These are phyloP conservation scores for Epizoanthus rinbou DNA, from an alignment of 92 coral and sea anemone genomes.

Conservation along the genomic window DNA sequence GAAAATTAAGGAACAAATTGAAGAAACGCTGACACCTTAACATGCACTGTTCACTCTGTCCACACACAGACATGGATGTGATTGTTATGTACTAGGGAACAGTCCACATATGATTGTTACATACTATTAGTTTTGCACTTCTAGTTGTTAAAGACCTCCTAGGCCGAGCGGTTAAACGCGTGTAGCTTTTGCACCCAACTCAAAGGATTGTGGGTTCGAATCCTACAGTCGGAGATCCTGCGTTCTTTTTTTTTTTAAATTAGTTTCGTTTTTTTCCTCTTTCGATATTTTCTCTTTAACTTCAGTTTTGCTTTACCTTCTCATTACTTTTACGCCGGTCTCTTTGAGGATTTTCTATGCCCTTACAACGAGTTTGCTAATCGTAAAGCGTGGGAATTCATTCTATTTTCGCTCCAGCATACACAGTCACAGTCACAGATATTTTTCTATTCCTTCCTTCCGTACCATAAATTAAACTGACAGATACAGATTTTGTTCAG, in stretches of 20 bases:
- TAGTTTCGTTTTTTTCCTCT: conserved; percentile 14
- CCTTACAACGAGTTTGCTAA: no score
- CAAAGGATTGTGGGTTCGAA: conserved; percentile 22
- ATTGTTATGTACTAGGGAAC: no score
- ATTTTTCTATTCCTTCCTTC: conserved; percentile 26
- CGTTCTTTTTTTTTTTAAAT: neutral
- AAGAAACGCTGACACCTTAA: no score
- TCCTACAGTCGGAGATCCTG: conserved; percentile 11
- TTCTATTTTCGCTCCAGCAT: no score
- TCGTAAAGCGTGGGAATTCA: conserved; percentile 3
- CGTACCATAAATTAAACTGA: conserved; percentile 20
- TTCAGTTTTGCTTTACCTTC: conserved; percentile 26
- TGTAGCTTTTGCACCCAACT: no score
- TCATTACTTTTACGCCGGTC: conserved; percentile 9
- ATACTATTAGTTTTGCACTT: no score
- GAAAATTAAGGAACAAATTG: no score
- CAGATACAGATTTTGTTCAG: conserved; percentile 16
- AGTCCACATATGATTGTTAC: no score
- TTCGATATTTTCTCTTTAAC: conserved; percentile 17
- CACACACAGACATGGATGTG: no score
- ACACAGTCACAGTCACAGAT: conserved; percentile 21
- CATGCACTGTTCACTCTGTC: no score
- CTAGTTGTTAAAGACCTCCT: conserved; percentile 5
- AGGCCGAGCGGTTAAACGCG: conserved; percentile 24
- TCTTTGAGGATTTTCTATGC: no score